Evolutionary conservation across 2,888 invertebrate species (phyloP), one percentile per base, ranked within the genome.

Genomic region (Archips xylosteana): DNA sequence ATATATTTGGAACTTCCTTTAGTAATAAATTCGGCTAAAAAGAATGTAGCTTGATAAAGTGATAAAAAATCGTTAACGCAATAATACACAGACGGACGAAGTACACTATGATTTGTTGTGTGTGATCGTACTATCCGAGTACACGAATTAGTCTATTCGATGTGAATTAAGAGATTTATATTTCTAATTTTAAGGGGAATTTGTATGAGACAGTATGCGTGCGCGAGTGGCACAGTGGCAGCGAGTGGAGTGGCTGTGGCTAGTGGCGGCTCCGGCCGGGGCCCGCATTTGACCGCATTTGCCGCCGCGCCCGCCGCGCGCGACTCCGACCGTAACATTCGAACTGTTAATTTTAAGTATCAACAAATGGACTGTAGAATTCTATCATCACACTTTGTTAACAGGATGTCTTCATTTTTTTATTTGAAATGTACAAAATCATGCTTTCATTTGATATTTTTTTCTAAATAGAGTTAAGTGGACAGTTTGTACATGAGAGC

Each of bases 351-450:
- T 90, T 90, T 90, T 92, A 93, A 92, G 91, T 87, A 89, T 89
- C 87, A 86, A 89, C 88, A 91, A 90, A 80, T 80, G 83, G 87
- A 93, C 92, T 92, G 92, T 92, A 92, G 93, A 88, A 87, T 89
- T 89, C 85, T 92, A 94, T 93, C 94, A 94, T 94, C 94, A 94
- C 94, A 94, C 87, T 92, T 89, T 88, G 89, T 86, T 88, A 87
- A 86, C 83, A 75, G 71, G 86, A 88, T 81, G 87, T 87, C 87
- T 88, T 88, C 83, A 86, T 87, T 87, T 87, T 86, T 88, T 87
- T 87, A 87, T 92, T 90, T 89, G 90, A 90, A 93, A 93, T 93
- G 94, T 94, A 94, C 94, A 94, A 94, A 94, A 92, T 91, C 89
- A 92, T 91, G 91, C 92, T 94, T 91, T 93, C 88, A 88, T 91